phyloP scores from a whole-genome alignment of 2,797 vertebrate species.

The Pelochelys cantorii region DNA sequence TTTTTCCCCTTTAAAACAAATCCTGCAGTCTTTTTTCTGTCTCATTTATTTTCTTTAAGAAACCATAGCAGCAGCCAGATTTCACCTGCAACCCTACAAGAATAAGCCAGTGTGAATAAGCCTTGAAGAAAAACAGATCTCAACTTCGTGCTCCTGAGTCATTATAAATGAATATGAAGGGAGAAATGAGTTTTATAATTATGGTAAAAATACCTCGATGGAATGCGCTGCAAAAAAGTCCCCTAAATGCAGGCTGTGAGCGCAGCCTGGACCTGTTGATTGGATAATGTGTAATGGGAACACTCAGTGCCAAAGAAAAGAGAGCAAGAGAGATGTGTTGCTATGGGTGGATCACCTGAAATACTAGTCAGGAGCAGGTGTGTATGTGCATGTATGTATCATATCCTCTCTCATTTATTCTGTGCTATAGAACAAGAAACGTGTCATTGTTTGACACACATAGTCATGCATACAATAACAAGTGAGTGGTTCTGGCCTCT shows the following conservation, averaged over 20 bases:
- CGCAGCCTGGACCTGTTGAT: not conserved
- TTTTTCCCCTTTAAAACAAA: slow-evolving; percentile 13
- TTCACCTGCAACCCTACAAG: slow-evolving; percentile 28
- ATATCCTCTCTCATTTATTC: not conserved
- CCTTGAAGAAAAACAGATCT: not conserved
- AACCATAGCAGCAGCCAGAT: not conserved
- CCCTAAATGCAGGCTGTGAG: not conserved
- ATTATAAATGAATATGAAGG: not conserved
- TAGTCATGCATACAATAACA: not conserved
- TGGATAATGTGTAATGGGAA: not conserved
- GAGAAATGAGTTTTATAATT: not conserved
- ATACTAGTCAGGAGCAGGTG: not conserved
- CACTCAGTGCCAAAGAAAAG: not conserved
- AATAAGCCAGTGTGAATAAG: not conserved
- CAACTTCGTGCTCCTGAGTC: not conserved
- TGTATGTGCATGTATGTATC: no score
- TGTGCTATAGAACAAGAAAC: not conserved
- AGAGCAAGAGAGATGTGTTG: not conserved
- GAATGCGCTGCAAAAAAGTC: not conserved
- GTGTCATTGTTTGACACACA: not conserved
- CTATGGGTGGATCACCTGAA: not conserved
- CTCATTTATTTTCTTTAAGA: not conserved
- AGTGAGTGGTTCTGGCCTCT: fast-evolving
- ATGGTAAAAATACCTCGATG: not conserved
- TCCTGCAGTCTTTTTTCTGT: not conserved